Conservation (phyloP, 2,888 invertebrate genomes). For the Neoaliturus tenellus region DNA sequence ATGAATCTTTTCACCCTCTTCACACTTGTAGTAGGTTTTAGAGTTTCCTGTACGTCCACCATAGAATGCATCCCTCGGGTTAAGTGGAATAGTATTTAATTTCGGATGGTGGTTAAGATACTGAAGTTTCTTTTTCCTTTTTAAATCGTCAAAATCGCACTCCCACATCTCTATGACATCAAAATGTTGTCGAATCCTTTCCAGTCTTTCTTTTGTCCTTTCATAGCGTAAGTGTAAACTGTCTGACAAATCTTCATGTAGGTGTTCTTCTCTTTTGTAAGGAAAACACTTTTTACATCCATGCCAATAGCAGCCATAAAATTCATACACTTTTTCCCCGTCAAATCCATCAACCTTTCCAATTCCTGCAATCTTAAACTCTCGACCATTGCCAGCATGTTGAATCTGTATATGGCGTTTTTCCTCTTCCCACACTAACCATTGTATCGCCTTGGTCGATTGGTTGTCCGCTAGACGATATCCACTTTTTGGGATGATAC, state of each 20-base stretch:
- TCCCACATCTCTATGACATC: constrained; percentile 59
- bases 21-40: not conserved
- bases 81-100: constrained; percentile 52
- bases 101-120: constrained; percentile 14
- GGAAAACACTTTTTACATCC: constrained; percentile 56
- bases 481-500: constrained; percentile 66
- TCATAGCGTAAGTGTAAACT: constrained; percentile 51
- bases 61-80: constrained; percentile 66
- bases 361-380: constrained; percentile 57
- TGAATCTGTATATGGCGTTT: constrained; percentile 59
- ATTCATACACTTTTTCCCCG: constrained; percentile 58
- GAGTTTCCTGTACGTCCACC: constrained; percentile 65
- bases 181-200: not conserved
- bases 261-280: constrained; percentile 16
- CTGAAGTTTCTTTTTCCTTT: not conserved
- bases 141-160: constrained; percentile 54
- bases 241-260: constrained; percentile 46
- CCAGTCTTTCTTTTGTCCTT: constrained; percentile 32
- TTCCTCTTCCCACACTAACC: constrained; percentile 61
- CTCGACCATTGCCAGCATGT: constrained; percentile 62
- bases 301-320: constrained; percentile 61
- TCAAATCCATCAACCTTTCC: constrained; percentile 61
- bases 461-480: constrained; percentile 67
- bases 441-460: constrained; percentile 63
- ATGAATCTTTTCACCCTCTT: constrained; percentile 44